These are phyloP conservation scores for Rhinophrynus dorsalis DNA, from an alignment of 2,797 vertebrate genomes.

Conservation along the genomic window DNA sequence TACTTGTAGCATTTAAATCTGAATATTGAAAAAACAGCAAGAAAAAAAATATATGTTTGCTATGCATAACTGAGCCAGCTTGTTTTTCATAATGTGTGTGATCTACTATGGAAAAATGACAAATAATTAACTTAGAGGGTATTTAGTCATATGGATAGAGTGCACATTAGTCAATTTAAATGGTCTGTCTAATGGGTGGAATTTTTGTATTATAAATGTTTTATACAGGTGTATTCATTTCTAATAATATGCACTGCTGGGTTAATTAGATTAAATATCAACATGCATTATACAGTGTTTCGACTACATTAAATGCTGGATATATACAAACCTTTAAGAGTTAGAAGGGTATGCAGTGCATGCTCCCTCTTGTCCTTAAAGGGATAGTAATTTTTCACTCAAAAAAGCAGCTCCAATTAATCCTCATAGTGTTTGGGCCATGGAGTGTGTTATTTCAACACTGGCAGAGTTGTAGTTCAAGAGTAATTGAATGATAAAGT, in stretches of 20 bases:
- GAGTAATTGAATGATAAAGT: too few species aligned
- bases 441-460: too few species aligned
- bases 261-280: constrained; percentile 7
- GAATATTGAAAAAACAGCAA: constrained; percentile 21
- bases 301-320: background rate
- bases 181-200: constrained; percentile 49
- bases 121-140: constrained; percentile 65
- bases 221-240: constrained; percentile 55
- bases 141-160: constrained; percentile 59
- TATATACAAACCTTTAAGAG: background rate
- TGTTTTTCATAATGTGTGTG: constrained; percentile 54
- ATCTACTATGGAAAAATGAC: constrained; percentile 57
- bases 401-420: too few species aligned
- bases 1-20: constrained; percentile 34
- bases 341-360: too few species aligned
- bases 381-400: too few species aligned
- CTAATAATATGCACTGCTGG: constrained; percentile 45
- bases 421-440: too few species aligned
- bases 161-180: constrained; percentile 64
- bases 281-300: background rate
- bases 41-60: constrained; percentile 50
- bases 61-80: constrained; percentile 57
- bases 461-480: too few species aligned
- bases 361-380: too few species aligned
- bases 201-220: constrained; percentile 55